Conservation (phyloP, 2,113 vertebrate species). For the Micromys minutus region DNA sequence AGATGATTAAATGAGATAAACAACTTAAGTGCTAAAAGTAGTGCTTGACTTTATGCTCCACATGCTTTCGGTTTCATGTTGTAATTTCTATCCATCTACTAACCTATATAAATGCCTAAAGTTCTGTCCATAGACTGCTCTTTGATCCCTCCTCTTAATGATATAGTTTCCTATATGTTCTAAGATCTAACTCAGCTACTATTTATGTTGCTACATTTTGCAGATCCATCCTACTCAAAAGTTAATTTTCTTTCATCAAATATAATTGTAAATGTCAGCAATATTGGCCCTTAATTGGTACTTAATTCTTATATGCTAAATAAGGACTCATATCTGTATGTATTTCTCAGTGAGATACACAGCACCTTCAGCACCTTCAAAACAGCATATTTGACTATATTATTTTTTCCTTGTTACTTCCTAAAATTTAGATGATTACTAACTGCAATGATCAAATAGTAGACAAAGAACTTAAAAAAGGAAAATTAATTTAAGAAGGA, state of each 20-base stretch:
- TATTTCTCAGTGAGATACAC: not conserved
- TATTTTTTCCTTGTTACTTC: not conserved
- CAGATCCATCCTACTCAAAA: not conserved
- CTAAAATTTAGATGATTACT: no score
- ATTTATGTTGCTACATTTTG: not conserved
- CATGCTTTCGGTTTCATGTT: not conserved
- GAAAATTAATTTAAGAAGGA: not conserved
- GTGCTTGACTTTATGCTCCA: not conserved
- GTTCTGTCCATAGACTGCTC: not conserved
- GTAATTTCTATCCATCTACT: not conserved
- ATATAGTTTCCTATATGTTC: not conserved
- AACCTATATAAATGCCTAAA: not conserved
- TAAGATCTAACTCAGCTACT: not conserved
- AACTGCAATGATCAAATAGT: not conserved
- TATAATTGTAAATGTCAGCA: not conserved
- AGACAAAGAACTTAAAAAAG: not conserved
- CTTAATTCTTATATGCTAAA: not conserved
- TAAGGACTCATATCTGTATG: not conserved
- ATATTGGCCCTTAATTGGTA: not conserved
- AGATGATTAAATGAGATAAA: conserved; percentile 51
- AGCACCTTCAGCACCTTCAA: not conserved
- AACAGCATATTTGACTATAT: not conserved
- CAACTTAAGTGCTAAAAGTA: not conserved
- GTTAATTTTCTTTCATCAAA: conserved; percentile 5
- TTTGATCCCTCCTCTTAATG: not conserved